These are phyloP conservation scores for Meles meles DNA, from an alignment of 2,113 vertebrate genomes.

Conservation along the genomic window DNA sequence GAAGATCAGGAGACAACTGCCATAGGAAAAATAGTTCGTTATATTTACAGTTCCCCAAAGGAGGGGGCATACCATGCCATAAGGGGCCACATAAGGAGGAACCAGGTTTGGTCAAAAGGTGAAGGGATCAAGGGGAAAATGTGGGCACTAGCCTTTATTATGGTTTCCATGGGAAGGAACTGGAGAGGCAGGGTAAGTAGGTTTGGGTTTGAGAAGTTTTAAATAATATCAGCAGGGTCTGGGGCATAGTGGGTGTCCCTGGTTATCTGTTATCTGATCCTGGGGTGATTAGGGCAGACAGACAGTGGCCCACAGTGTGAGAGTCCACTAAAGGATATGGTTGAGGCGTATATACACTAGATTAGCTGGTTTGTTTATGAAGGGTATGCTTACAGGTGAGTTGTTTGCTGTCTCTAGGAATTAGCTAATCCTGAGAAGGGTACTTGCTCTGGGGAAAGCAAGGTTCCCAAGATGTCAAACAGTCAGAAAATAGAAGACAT, in stretches of 20 bases:
- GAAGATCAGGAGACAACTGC: not conserved
- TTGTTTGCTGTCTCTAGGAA: not conserved
- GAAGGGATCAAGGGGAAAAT: not conserved
- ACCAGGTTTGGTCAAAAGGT: not conserved
- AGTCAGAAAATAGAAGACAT: not conserved
- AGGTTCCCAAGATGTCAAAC: not conserved
- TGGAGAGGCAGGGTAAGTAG: not conserved
- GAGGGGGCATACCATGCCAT: not conserved
- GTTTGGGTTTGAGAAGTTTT: not conserved
- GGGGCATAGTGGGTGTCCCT: not conserved
- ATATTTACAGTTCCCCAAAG: not conserved
- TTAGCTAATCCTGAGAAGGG: not conserved
- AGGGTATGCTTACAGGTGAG: not conserved
- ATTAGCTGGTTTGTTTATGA: not conserved
- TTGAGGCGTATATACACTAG: not conserved
- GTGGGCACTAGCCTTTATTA: not conserved
- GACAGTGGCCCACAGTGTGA: not conserved
- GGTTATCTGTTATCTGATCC: not conserved
- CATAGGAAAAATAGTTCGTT: not conserved
- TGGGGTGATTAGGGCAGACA: not conserved
- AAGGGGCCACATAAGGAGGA: accelerated
- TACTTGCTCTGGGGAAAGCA: not conserved
- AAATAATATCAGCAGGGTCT: not conserved
- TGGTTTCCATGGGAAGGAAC: not conserved
- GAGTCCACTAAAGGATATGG: not conserved